Evolutionary conservation across 2,888 invertebrate genomes (phyloP).

Genomic region (Amphiduros pacificus): DNA sequence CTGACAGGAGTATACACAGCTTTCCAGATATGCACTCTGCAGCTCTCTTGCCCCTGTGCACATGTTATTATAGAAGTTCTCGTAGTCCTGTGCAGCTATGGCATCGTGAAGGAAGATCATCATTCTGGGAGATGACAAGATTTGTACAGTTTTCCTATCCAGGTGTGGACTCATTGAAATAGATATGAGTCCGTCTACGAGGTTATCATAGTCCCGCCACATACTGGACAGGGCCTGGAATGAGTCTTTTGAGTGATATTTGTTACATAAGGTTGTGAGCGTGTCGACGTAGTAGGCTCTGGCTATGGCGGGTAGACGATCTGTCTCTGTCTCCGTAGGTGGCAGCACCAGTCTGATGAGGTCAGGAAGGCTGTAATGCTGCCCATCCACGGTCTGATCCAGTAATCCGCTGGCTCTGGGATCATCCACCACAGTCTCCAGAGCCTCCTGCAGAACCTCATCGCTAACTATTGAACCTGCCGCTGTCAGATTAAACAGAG

Average conservation of each 20-base stretch:
- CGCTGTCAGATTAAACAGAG: conserved; percentile 3
- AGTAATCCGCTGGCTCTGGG: background rate
- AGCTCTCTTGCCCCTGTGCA: conserved; percentile 4
- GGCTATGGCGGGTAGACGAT: background rate
- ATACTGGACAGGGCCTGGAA: conserved; percentile 7
- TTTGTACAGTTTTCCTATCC: conserved; percentile 7
- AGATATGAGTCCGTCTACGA: conserved; percentile 17
- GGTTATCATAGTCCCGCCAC: conserved; percentile 17
- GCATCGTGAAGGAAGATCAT: conserved; percentile 14
- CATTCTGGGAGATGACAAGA: conserved; percentile 10
- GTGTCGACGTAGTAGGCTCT: background rate
- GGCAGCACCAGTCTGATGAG: background rate
- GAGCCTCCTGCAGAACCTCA: background rate
- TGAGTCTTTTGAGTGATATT: conserved; percentile 17
- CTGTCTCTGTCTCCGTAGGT: background rate
- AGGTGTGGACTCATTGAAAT: conserved; percentile 7
- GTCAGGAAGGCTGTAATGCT: background rate
- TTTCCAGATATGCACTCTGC: background rate
- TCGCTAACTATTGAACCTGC: conserved; percentile 11
- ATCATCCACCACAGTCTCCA: background rate
- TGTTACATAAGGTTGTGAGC: conserved; percentile 11
- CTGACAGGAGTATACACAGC: conserved; percentile 11
- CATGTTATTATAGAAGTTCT: conserved; percentile 4
- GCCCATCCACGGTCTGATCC: background rate
- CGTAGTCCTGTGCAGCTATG: conserved; percentile 4